These are phyloP conservation scores for Malurus elegans DNA, from an alignment of 2,113 vertebrate genomes.

Conservation along the genomic window DNA sequence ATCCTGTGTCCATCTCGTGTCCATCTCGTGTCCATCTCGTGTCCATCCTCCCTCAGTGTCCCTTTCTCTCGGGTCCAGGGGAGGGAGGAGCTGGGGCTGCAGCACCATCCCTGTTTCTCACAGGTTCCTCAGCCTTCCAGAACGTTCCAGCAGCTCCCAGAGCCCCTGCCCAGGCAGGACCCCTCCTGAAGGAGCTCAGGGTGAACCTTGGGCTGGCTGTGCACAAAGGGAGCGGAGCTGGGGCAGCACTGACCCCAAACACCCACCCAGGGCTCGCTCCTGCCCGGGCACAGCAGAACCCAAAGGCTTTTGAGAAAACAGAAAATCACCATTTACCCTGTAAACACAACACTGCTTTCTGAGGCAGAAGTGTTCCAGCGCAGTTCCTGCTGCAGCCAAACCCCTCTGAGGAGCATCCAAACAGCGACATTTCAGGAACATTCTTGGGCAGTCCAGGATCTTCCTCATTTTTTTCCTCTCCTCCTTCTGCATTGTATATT, in stretches of 20 bases:
- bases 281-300: background rate
- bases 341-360: fast-evolving
- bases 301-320: background rate
- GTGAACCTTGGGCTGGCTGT: fast-evolving
- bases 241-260: fast-evolving
- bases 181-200: no score
- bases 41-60: fast-evolving
- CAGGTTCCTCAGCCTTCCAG: background rate
- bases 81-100: fast-evolving
- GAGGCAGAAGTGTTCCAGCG: background rate
- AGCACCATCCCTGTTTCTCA: no score
- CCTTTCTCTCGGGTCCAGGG: background rate
- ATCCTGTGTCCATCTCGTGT: no score
- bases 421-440: fast-evolving
- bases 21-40: no score
- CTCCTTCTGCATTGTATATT: background rate
- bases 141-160: background rate
- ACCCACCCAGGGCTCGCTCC: fast-evolving
- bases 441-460: fast-evolving
- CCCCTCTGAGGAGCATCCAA: background rate
- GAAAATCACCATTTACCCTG: fast-evolving
- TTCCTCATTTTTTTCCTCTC: no score
- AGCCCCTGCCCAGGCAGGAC: fast-evolving
- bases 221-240: background rate
- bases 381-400: background rate